phyloP scores from a whole-genome alignment of 1,140 invertebrate genomes.

The Teleogryllus occipitalis region DNA sequence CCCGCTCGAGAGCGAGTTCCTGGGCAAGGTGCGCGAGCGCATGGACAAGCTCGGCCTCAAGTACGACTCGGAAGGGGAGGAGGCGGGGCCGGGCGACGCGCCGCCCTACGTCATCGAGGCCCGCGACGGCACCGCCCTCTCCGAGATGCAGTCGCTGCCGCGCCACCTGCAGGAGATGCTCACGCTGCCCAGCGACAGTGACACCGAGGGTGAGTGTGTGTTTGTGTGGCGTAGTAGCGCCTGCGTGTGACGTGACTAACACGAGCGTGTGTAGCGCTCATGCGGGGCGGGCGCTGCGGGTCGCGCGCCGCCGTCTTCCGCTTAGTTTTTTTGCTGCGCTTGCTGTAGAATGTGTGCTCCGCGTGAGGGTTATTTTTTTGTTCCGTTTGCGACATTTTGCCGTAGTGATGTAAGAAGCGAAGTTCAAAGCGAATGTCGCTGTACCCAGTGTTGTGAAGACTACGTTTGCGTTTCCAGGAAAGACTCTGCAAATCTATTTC shows the following conservation, averaged over 20 bases:
- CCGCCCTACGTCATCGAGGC: conserved; percentile 14
- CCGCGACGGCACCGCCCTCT: not conserved
- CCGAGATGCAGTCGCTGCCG: conserved; percentile 44
- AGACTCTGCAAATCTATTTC: too few species aligned
- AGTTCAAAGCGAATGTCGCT: too few species aligned
- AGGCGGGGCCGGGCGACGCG: conserved; percentile 23
- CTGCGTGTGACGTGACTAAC: not conserved
- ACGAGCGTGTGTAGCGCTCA: not conserved
- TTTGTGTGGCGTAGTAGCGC: not conserved
- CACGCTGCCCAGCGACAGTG: conserved; percentile 23
- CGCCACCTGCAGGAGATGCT: conserved; percentile 66
- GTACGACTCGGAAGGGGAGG: conserved; percentile 41
- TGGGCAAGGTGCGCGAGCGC: conserved; percentile 43
- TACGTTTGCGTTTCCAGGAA: too few species aligned
- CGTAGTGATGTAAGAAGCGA: too few species aligned
- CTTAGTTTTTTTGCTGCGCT: too few species aligned
- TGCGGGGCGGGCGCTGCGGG: too few species aligned
- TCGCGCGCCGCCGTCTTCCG: too few species aligned
- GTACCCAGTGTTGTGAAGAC: too few species aligned
- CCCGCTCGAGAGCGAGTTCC: conserved; percentile 62
- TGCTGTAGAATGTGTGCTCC: too few species aligned
- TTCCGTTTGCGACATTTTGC: too few species aligned
- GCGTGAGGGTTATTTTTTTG: too few species aligned
- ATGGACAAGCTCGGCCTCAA: conserved; percentile 49
- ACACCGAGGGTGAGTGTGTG: conserved; percentile 18